Percentiles rank a stretch among this genome's conserved stretches.
Evolutionary conservation across 2,888 invertebrate species (phyloP).

Genomic region (Torymus tubicola): DNA sequence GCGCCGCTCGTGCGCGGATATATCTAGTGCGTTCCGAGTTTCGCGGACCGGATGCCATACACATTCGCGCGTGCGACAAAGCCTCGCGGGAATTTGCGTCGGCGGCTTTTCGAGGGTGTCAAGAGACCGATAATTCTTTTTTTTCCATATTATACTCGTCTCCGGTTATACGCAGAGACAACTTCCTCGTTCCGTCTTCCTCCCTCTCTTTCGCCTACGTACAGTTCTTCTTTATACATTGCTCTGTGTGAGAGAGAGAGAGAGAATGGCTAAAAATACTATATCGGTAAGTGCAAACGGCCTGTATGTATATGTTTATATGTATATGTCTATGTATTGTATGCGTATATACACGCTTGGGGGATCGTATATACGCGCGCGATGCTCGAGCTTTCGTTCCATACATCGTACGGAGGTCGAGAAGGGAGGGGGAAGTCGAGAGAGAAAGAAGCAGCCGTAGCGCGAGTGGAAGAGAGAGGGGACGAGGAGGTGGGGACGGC

Average conservation of each 20-base stretch:
- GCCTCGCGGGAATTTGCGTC: slow-evolving; percentile 15
- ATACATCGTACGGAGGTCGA: background rate
- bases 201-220: background rate
- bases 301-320: slow-evolving; percentile 29
- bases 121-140: background rate
- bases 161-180: background rate
- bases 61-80: background rate
- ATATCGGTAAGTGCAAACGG: slow-evolving; percentile 63
- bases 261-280: slow-evolving; percentile 57
- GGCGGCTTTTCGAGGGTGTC: slow-evolving; percentile 35
- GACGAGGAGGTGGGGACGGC: slow-evolving; percentile 55
- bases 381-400: slow-evolving; percentile 24
- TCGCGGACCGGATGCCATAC: slow-evolving; percentile 10
- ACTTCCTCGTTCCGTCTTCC: background rate
- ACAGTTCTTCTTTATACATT: background rate
- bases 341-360: too few relatives aligned
- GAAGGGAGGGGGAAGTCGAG: background rate
- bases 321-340: slow-evolving; percentile 14
- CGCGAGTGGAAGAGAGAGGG: background rate
- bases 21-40: slow-evolving; percentile 27
- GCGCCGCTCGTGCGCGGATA: background rate
- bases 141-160: background rate
- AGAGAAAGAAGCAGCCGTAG: background rate
- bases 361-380: slow-evolving; percentile 9
- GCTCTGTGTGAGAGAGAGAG: background rate